Evolutionary conservation across 2,888 invertebrate species (phyloP).

Genomic region (Agonopterix arenella): DNA sequence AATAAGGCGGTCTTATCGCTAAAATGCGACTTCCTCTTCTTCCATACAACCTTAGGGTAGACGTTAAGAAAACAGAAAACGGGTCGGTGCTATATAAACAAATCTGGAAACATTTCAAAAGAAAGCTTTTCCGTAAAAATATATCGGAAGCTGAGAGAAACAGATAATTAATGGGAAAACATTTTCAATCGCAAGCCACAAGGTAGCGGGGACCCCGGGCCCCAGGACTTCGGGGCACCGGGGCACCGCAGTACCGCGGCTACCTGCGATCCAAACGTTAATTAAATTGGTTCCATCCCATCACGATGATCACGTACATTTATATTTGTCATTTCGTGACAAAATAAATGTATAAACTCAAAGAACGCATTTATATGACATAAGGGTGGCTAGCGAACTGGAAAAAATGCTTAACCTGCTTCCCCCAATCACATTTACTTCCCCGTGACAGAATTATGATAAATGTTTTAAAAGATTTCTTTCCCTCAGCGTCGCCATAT

Average conservation of each 20-base stretch:
- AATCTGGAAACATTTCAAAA: too few relatives aligned
- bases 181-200: slow-evolving; percentile 29
- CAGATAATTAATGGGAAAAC: slow-evolving; percentile 33
- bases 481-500: slow-evolving; percentile 18
- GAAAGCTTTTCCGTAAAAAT: slow-evolving; percentile 4
- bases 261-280: slow-evolving; percentile 37
- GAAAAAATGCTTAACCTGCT: slow-evolving; percentile 62
- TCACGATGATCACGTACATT: slow-evolving; percentile 40
- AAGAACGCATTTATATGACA: slow-evolving; percentile 41
- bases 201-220: not conserved
- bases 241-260: slow-evolving; percentile 13
- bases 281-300: slow-evolving; percentile 48
- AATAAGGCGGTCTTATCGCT: too few relatives aligned
- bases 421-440: slow-evolving; percentile 57
- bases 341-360: slow-evolving; percentile 40
- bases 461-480: slow-evolving; percentile 38
- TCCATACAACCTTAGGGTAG: too few relatives aligned
- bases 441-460: slow-evolving; percentile 45
- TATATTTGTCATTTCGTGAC: slow-evolving; percentile 32
- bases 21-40: too few relatives aligned
- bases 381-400: slow-evolving; percentile 50
- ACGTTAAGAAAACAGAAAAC: too few relatives aligned
- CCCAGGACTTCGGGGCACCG: not conserved
- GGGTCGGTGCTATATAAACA: too few relatives aligned
- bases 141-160: slow-evolving; percentile 13